Conservation (phyloP, 2,797 vertebrate genomes). For the Moxostoma hubbsi region DNA sequence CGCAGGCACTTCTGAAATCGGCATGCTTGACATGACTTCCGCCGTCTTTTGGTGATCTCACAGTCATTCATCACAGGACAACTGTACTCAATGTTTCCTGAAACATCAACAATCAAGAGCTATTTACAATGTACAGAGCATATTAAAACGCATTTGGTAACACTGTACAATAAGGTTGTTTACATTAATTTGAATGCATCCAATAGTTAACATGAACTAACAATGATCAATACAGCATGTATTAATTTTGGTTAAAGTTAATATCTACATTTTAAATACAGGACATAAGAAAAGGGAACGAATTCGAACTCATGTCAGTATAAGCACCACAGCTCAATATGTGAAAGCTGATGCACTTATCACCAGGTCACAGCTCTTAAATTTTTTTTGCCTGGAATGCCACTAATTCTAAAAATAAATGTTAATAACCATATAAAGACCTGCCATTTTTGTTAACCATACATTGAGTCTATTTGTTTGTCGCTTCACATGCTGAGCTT, state of each 20-base stretch:
- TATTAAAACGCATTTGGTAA: no score
- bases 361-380: background rate
- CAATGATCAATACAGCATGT: no score
- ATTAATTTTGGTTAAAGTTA: no score
- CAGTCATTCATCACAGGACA: constrained; percentile 77
- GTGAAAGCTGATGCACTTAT: background rate
- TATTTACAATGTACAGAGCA: background rate
- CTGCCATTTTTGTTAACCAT: constrained; percentile 4
- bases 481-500: constrained; percentile 59
- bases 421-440: background rate
- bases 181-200: no score
- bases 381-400: background rate
- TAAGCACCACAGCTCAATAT: background rate
- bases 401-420: background rate
- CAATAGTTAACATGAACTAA: no score
- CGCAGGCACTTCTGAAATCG: constrained; percentile 81
- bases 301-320: background rate
- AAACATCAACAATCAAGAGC: constrained; percentile 22
- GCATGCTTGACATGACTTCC: constrained; percentile 82
- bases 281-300: background rate
- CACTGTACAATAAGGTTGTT: no score
- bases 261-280: no score
- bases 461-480: constrained; percentile 23
- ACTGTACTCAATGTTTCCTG: constrained; percentile 82
- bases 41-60: constrained; percentile 79